A percentile compares a stretch with the other conserved stretches of the same genome.
Evolutionary conservation across 2,113 vertebrate species (phyloP).

Genomic region (Lycaon pictus): DNA sequence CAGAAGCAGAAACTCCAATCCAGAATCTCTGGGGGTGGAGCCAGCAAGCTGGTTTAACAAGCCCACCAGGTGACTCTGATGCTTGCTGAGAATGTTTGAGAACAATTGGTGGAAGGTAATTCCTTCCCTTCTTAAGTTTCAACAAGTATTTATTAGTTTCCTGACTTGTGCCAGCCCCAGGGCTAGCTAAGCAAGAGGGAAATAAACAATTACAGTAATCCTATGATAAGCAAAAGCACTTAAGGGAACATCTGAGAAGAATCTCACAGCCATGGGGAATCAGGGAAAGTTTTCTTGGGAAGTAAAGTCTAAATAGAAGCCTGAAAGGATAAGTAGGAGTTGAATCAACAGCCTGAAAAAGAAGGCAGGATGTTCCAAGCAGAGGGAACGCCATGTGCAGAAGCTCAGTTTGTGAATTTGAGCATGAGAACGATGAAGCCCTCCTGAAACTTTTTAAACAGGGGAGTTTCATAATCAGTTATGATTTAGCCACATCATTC

Average conservation of each 20-base stretch:
- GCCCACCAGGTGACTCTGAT: background rate
- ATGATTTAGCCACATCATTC: background rate
- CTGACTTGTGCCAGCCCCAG: background rate
- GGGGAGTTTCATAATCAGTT: background rate
- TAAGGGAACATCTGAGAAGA: background rate
- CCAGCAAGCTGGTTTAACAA: background rate
- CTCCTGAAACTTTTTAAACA: background rate
- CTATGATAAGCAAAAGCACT: background rate
- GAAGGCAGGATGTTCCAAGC: background rate
- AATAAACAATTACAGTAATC: conserved; percentile 15
- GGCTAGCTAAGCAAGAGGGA: background rate
- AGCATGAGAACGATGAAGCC: background rate
- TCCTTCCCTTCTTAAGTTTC: background rate
- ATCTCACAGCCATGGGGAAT: background rate
- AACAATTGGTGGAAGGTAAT: background rate
- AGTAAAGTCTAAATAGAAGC: background rate
- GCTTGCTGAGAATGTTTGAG: background rate
- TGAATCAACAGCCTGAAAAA: background rate
- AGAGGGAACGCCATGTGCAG: fast-evolving
- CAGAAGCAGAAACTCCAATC: background rate
- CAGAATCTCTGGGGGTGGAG: background rate
- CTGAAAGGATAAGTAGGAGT: background rate
- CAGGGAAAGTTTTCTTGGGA: background rate
- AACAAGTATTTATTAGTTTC: background rate
- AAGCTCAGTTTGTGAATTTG: background rate